These are phyloP conservation scores for Elephas maximus DNA, from an alignment of 2,113 vertebrate species.

Conservation along the genomic window DNA sequence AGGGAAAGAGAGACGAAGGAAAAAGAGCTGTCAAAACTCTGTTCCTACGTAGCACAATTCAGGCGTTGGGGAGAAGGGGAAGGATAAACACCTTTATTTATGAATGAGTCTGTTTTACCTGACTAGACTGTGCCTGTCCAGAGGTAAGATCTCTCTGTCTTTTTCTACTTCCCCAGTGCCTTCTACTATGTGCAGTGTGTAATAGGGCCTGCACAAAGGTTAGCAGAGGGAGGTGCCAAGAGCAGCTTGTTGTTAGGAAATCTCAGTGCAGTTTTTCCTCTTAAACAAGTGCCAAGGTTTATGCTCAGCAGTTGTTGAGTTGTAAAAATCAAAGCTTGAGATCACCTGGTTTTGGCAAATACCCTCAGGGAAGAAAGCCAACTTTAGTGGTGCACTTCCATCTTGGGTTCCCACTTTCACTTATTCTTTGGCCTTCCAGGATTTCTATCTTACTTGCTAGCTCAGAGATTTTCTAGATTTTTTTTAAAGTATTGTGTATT, in stretches of 20 bases:
- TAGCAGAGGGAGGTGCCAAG: not conserved
- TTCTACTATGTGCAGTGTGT: not conserved
- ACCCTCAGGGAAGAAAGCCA: not conserved
- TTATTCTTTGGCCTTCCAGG: not conserved
- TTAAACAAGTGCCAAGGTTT: not conserved
- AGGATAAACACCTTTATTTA: not conserved
- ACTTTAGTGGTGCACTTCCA: not conserved
- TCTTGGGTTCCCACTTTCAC: not conserved
- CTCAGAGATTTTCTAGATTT: not conserved
- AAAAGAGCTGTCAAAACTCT: not conserved
- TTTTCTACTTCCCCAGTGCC: not conserved
- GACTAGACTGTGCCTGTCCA: not conserved
- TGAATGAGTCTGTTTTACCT: not conserved
- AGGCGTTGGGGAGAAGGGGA: not conserved
- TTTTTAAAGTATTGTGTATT: constrained; percentile 1
- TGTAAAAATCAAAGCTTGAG: not conserved
- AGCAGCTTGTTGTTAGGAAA: not conserved
- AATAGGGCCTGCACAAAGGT: not conserved
- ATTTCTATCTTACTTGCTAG: constrained; percentile 4
- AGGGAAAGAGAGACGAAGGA: not conserved
- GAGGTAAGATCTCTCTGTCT: not conserved
- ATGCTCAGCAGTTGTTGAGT: not conserved
- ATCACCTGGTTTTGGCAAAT: not conserved
- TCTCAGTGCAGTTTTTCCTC: not conserved
- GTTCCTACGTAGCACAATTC: not conserved